Evolutionary conservation across 2,113 vertebrate genomes (phyloP), one percentile per base, ranked within the genome.

Genomic region (Serilophus lunatus): DNA sequence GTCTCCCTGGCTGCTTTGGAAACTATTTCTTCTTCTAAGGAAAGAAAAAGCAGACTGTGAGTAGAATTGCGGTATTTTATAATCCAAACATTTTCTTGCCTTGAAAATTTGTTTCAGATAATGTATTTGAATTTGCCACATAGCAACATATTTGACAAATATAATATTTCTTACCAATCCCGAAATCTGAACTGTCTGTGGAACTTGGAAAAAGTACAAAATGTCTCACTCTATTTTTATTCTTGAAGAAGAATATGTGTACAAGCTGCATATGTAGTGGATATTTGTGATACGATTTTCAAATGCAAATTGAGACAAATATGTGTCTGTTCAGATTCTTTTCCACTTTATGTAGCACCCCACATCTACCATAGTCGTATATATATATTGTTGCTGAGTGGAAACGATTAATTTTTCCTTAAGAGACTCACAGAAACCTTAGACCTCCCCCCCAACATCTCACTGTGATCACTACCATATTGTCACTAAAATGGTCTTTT

Each of bases 61-160:
- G 63, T 95, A 50, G 70, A 96, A 95, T 76, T 81, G 23, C 77
- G 82, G 38, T 81, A 57, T 82, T 77, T 86, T 80, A 35, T 80
- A 80, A 82, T 49, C 2, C 1, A 80, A 45, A 63, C 20, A 49
- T 24, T 35, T 69, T 66, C 45, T 82, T 61, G 28, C 15, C 42
- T 44, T 77, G 35, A 65, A 70, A 86, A 68, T 70, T 61, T 77
- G 33, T 69, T 92, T 80, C 86, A 90, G 72, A 81, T 82, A 90
- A 90, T 18, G 7, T 74, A 49, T 91, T 77, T 76, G 22, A 86
- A 82, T 65, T 88, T 7, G 72, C 83, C 79, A 81, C 89, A 89
- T 88, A 93, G 83, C 74, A 90, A 95, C 85, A 11, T 3, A 11
- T 76, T 92, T 91, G 77, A 75, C 23, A 70, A 49, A 53, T 68